A percentile compares a stretch with the other conserved stretches of the same genome.
Evolutionary conservation across 2,113 vertebrate species (phyloP).

Genomic region (human (Homo sapiens)): GRCh38 chr13:28609501-28610000

Average conservation of each 20-base stretch:
- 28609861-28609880: neutral
- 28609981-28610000: neutral
- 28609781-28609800: neutral
- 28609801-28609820: neutral
- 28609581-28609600: neutral
- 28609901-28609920: neutral
- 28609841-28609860: neutral
- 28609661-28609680: neutral
- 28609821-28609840: too few species aligned
- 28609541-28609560: accelerated
- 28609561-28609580: neutral
- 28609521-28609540: neutral
- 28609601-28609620: neutral
- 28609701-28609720: neutral
- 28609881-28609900: neutral
- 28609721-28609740: neutral
- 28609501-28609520: neutral
- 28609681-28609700: neutral
- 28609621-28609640: neutral
- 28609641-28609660: neutral
- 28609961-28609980: neutral
- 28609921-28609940: neutral
- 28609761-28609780: neutral
- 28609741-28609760: neutral
- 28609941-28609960: neutral